phyloP scores from a whole-genome alignment of 2,113 vertebrate species.

The Symphodus melops region DNA sequence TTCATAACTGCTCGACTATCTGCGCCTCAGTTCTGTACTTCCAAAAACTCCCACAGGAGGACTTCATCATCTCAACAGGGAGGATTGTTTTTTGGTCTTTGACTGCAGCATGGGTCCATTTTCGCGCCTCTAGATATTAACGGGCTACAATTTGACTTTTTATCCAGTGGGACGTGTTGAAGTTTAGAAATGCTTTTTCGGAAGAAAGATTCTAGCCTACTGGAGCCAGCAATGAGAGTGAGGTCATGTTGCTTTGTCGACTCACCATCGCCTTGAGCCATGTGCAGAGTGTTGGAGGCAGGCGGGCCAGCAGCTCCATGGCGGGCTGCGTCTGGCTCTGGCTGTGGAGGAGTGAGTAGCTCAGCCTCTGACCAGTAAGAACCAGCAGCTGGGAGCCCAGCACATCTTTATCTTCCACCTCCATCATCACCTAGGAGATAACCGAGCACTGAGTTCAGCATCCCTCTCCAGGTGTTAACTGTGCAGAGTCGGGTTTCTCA shows the following conservation, averaged over 20 bases:
- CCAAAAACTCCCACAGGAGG: too few species aligned
- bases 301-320: conserved; percentile 92
- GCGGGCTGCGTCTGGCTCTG: conserved; percentile 89
- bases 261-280: conserved; percentile 99
- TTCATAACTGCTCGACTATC: too few species aligned
- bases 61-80: too few species aligned
- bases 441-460: background rate
- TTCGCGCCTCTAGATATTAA: too few species aligned
- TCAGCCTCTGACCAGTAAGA: conserved; percentile 92
- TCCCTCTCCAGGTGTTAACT: background rate
- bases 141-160: too few species aligned
- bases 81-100: too few species aligned
- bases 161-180: too few species aligned
- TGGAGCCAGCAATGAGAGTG: too few species aligned
- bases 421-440: conserved; percentile 87
- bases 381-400: conserved; percentile 95
- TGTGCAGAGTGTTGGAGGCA: conserved; percentile 93
- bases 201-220: too few species aligned
- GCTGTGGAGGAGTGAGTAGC: conserved; percentile 87
- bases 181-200: too few species aligned
- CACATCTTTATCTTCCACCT: conserved; percentile 94
- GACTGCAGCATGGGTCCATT: too few species aligned
- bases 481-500: background rate
- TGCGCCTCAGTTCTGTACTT: too few species aligned
- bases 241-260: background rate